A percentile compares a stretch with the other conserved stretches of the same genome.
Evolutionary conservation across 2,888 invertebrate species (phyloP).

Genomic region (Hemithea aestivaria): DNA sequence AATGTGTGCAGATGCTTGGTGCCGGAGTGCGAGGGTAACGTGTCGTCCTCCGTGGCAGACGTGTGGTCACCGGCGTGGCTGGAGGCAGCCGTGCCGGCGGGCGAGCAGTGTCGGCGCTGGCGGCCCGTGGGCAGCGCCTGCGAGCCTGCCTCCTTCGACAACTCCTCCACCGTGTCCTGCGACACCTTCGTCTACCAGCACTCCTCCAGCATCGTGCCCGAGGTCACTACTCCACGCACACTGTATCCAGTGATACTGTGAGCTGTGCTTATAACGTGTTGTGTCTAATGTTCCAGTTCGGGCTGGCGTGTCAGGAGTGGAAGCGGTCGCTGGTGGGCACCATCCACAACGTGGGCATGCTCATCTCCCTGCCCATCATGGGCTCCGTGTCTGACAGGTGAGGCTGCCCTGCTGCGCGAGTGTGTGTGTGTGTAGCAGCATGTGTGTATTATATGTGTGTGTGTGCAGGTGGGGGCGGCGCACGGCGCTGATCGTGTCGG

Average conservation of each 20-base stretch:
- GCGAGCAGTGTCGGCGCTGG: slow-evolving; percentile 48
- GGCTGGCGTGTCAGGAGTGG: slow-evolving; percentile 82
- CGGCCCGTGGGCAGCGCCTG: slow-evolving; percentile 42
- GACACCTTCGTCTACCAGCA: slow-evolving; percentile 68
- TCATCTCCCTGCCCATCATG: slow-evolving; percentile 81
- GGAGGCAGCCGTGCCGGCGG: slow-evolving; percentile 42
- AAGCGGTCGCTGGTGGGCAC: slow-evolving; percentile 83
- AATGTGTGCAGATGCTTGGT: slow-evolving; percentile 64
- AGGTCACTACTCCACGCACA: slow-evolving; percentile 66
- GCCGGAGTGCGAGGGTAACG: slow-evolving; percentile 71
- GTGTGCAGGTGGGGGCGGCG: slow-evolving; percentile 85
- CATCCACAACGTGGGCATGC: slow-evolving; percentile 81
- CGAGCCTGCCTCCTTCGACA: slow-evolving; percentile 51
- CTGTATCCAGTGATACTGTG: background rate
- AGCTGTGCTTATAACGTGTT: no score
- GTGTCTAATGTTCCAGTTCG: slow-evolving; percentile 71
- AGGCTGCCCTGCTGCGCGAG: no score
- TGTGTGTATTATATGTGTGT: no score
- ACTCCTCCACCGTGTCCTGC: slow-evolving; percentile 48
- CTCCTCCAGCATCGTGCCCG: slow-evolving; percentile 71
- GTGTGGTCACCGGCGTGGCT: slow-evolving; percentile 46
- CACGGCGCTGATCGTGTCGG: slow-evolving; percentile 76
- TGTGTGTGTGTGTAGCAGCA: no score
- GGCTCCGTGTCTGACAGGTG: slow-evolving; percentile 83
- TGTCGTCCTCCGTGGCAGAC: slow-evolving; percentile 21